Evolutionary conservation across 53 echinoderm and acorn worm genomes (phyloP), one percentile per base, ranked within the genome.

Genomic region (Henricia sp.): DNA sequence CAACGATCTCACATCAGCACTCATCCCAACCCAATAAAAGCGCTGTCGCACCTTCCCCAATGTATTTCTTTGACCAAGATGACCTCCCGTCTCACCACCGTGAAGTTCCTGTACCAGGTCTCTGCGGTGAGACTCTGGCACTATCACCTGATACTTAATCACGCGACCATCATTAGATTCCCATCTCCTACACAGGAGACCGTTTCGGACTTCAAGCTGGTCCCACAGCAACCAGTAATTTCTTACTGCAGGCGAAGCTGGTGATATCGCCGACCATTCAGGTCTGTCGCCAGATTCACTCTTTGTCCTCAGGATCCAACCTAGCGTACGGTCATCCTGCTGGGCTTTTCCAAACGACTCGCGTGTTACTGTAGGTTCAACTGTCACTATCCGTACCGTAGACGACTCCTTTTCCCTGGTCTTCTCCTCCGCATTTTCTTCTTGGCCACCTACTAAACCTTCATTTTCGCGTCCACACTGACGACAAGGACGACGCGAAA

Each of bases 1-100:
- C 8, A 35, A 35, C 34, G 65, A 35, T 37, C 65, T 65, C 4
- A 65, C 65, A 65, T 65, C 65, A 19, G 65, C 65, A 30, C 48
- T 65, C 83, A 83, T 83, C 12, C 64, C 40, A 14, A 46, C 10
- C 85, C 85, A 85, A 30, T 73, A 85, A 54, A 60, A 85, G 46
- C 85, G 40, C 19, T 73, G 59, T 17, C 46, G 73, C 57, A 85
- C 72, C n/a, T 44, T 70, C 37, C 23, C 72, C 35, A 85, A 36
- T 25, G 70, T 85, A 21, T 85, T 85, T 21, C 34, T 72, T 26
- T 56, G 34, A 6, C 70, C 70, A 6, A 84, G 34, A 37, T 84
- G 84, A n/a, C 84, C 84, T 19, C 69, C 84, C 8, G 67, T 39
- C 33, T 50, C 19, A 20, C 68, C 68, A 36, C 68, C 53, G 55